Percentiles rank a stretch among this genome's conserved stretches.
These are phyloP conservation scores for Solenopsis fugax DNA, from an alignment of 1,140 invertebrate genomes.

Conservation along the genomic window DNA sequence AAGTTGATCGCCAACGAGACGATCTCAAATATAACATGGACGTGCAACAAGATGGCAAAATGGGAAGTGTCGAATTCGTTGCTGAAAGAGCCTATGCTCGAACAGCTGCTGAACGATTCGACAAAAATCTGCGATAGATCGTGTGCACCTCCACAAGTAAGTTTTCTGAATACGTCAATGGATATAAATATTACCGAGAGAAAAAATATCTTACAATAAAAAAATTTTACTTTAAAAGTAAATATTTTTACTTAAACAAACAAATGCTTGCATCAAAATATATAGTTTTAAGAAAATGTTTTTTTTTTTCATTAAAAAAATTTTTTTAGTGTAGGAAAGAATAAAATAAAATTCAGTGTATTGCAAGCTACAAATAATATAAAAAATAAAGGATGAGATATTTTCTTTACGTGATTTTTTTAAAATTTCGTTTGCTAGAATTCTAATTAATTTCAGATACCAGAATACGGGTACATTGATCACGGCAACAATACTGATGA, in stretches of 20 bases:
- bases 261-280: too few species aligned
- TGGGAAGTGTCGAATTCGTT: slow-evolving; percentile 70
- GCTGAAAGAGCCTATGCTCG: slow-evolving; percentile 30
- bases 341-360: too few species aligned
- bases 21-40: slow-evolving; percentile 74
- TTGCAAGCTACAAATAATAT: too few species aligned
- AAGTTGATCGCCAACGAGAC: slow-evolving; percentile 2
- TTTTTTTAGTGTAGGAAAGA: too few species aligned
- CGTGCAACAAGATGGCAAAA: slow-evolving; percentile 70
- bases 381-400: too few species aligned
- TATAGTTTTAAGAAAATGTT: too few species aligned
- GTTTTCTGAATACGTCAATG: neutral
- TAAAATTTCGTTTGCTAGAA: neutral
- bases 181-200: neutral
- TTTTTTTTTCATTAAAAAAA: too few species aligned
- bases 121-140: slow-evolving; percentile 66
- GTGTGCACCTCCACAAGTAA: slow-evolving; percentile 52
- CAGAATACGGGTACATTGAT: slow-evolving; percentile 82
- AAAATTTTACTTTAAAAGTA: too few species aligned
- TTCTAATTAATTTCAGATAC: slow-evolving; percentile 69
- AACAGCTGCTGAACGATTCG: slow-evolving; percentile 41
- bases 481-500: slow-evolving; percentile 72
- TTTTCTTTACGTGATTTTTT: neutral
- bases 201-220: neutral
- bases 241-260: too few species aligned